These are phyloP conservation scores for Drosophila suboccidentalis DNA, from an alignment of 2,888 invertebrate species.

Conservation along the genomic window DNA sequence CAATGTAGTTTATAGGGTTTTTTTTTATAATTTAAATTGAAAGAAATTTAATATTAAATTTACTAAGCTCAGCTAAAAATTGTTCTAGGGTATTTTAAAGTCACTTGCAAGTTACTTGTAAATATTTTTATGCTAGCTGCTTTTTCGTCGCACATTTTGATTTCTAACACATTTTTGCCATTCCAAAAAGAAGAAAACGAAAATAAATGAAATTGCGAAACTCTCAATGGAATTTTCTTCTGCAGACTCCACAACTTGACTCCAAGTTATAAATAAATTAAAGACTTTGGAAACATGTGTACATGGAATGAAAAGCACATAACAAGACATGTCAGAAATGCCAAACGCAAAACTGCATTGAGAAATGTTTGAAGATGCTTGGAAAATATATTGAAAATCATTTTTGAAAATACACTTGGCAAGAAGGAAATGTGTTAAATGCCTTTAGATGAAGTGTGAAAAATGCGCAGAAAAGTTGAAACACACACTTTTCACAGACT, in stretches of 20 bases:
- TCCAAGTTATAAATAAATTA: conserved; percentile 28
- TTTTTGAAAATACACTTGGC: conserved; percentile 36
- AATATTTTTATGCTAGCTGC: neutral
- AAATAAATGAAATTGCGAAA: neutral
- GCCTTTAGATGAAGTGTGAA: conserved; percentile 44
- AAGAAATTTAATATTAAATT: no score
- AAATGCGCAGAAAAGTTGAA: conserved; percentile 11
- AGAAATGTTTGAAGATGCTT: conserved; percentile 1
- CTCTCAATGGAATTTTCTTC: conserved; percentile 52
- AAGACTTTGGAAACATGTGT: conserved; percentile 15
- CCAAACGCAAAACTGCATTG: conserved; percentile 13
- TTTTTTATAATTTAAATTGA: no score
- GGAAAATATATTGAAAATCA: conserved; percentile 12
- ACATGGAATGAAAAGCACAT: neutral
- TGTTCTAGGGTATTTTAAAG: neutral
- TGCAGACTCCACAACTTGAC: conserved; percentile 13
- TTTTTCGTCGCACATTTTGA: conserved; percentile 44
- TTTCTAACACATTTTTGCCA: conserved; percentile 66
- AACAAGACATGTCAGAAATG: neutral
- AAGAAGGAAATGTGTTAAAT: conserved; percentile 32
- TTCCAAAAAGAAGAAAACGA: conserved; percentile 15
- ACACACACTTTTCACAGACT: neutral
- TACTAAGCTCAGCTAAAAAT: neutral
- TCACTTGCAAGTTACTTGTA: neutral
- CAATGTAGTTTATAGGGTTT: no score